Evolutionary conservation across 2,113 vertebrate species (phyloP).

Genomic region (Nanorana parkeri): DNA sequence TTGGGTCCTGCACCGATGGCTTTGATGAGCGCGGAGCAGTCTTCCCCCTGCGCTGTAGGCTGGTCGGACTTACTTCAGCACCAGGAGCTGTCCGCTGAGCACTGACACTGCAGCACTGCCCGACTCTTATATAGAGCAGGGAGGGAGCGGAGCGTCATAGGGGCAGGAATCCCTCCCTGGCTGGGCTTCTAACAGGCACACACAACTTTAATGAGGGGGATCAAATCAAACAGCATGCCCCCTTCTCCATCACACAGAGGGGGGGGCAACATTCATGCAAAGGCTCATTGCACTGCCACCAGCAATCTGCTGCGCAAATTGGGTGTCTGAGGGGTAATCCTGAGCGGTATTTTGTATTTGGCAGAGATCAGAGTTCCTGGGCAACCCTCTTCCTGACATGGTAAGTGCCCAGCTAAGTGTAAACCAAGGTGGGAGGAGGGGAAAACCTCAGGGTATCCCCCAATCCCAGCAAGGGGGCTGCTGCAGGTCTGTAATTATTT

Average conservation of each 20-base stretch:
- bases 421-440: background rate
- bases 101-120: conserved; percentile 18
- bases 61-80: conserved; percentile 43
- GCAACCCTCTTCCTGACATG: background rate
- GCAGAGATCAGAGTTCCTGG: too few relatives aligned
- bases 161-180: conserved; percentile 73
- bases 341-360: too few relatives aligned
- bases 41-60: conserved; percentile 47
- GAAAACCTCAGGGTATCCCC: background rate
- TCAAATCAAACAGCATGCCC: too few relatives aligned
- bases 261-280: too few relatives aligned
- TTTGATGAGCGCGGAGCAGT: conserved; percentile 69
- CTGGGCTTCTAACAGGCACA: conserved; percentile 56
- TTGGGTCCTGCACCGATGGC: conserved; percentile 57
- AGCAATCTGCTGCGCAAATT: too few relatives aligned
- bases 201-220: background rate
- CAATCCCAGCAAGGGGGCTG: background rate
- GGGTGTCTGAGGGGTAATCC: too few relatives aligned
- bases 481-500: background rate
- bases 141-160: conserved; percentile 29
- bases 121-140: conserved; percentile 32
- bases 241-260: too few relatives aligned
- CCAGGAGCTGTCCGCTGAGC: conserved; percentile 39
- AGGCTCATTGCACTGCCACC: too few relatives aligned
- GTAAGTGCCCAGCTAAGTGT: background rate